These are phyloP conservation scores for Lontra canadensis DNA, from an alignment of 2,113 vertebrate genomes.

Conservation along the genomic window DNA sequence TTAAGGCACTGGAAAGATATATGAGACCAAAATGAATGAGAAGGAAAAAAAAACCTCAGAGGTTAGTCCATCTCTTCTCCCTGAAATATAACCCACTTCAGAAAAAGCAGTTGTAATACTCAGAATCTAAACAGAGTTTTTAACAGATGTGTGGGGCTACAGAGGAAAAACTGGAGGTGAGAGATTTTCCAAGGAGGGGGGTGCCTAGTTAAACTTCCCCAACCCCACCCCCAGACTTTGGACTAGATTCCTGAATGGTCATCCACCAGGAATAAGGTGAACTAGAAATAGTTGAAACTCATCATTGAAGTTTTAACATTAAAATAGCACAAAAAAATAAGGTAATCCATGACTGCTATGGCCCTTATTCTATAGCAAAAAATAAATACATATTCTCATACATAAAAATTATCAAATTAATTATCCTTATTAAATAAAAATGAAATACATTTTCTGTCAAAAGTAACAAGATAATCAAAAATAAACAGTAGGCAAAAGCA, in stretches of 20 bases:
- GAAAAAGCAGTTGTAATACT: neutral
- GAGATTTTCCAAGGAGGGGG: neutral
- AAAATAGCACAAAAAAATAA: neutral
- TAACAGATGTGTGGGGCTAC: neutral
- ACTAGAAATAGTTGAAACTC: neutral
- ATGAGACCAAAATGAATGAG: neutral
- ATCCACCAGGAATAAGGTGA: neutral
- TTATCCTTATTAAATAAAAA: neutral
- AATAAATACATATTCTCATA: neutral
- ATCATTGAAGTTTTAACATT: neutral
- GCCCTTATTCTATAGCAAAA: neutral
- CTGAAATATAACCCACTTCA: neutral
- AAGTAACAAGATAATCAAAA: neutral
- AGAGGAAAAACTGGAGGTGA: neutral
- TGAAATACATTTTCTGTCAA: neutral
- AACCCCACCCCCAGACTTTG: neutral
- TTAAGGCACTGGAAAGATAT: neutral
- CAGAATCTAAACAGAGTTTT: neutral
- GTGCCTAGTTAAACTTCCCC: neutral
- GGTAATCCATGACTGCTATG: neutral
- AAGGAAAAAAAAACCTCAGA: conserved; percentile 15
- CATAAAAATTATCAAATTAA: neutral
- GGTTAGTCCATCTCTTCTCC: neutral
- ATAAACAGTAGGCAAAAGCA: neutral
- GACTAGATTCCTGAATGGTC: neutral